Percentiles rank a stretch among this genome's conserved stretches.
Evolutionary conservation across 2,797 vertebrate species (phyloP).

Genomic region (Pagetopsis macropterus): DNA sequence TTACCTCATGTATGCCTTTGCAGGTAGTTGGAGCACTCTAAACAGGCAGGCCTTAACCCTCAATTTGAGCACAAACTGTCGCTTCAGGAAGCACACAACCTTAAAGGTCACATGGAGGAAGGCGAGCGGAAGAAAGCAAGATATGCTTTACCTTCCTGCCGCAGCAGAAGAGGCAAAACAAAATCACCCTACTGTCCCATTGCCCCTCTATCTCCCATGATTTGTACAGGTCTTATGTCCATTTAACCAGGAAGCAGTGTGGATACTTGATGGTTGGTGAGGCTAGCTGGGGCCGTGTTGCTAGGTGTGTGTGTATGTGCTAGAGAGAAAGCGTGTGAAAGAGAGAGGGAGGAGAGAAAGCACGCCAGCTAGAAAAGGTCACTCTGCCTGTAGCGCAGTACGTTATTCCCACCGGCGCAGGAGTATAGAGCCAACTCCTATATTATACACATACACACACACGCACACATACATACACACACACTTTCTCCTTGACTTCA

Average conservation of each 20-base stretch:
- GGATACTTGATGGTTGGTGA: slow-evolving; percentile 70
- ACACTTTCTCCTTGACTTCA: slow-evolving; percentile 72
- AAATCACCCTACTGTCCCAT: slow-evolving; percentile 54
- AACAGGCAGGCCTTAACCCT: slow-evolving; percentile 65
- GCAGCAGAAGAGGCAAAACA: slow-evolving; percentile 42
- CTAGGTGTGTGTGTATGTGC: slow-evolving; percentile 43
- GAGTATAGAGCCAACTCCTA: slow-evolving; percentile 73
- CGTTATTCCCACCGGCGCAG: slow-evolving; percentile 76
- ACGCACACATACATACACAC: slow-evolving; percentile 28
- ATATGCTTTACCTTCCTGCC: slow-evolving; percentile 61
- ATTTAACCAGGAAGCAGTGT: slow-evolving; percentile 65
- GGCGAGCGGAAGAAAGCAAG: slow-evolving; percentile 49
- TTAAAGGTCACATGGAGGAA: slow-evolving; percentile 75
- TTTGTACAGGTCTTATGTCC: slow-evolving; percentile 62
- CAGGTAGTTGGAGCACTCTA: slow-evolving; percentile 60
- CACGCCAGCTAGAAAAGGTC: slow-evolving; percentile 76
- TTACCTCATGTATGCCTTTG: slow-evolving; percentile 20
- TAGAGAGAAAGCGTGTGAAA: slow-evolving; percentile 55
- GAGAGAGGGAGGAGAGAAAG: slow-evolving; percentile 50
- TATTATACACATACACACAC: slow-evolving; percentile 55
- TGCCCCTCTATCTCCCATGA: slow-evolving; percentile 44
- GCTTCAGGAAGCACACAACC: slow-evolving; percentile 56
- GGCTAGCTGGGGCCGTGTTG: slow-evolving; percentile 57
- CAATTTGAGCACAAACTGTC: slow-evolving; percentile 66
- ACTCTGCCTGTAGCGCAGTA: slow-evolving; percentile 77